A percentile compares a stretch with the other conserved stretches of the same genome.
Evolutionary conservation across 2,888 invertebrate genomes (phyloP).

Genomic region (Protophormia terraenovae): DNA sequence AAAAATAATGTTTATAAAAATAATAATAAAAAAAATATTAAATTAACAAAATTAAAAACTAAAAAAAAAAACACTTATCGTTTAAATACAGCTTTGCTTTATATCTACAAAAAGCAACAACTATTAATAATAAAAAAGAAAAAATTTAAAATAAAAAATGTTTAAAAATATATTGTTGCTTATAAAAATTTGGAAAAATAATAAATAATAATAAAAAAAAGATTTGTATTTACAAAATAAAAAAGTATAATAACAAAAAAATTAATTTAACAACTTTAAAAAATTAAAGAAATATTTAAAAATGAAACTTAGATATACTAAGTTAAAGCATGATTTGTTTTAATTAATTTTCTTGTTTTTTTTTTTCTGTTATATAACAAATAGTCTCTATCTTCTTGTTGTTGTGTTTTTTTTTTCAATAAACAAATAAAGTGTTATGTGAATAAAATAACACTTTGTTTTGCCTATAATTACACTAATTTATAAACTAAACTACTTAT

Average conservation of each 20-base stretch:
- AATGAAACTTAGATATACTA: slow-evolving; percentile 19
- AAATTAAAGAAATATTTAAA: slow-evolving; percentile 3
- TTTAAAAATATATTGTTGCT: slow-evolving; percentile 4
- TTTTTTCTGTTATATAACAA: slow-evolving; percentile 54
- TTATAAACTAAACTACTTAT: slow-evolving; percentile 65
- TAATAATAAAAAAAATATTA: slow-evolving; percentile 74
- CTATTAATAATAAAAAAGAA: slow-evolving; percentile 11
- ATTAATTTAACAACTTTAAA: slow-evolving; percentile 3
- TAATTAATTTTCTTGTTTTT: slow-evolving; percentile 25
- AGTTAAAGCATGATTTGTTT: slow-evolving; percentile 58
- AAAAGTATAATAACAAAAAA: slow-evolving; percentile 10
- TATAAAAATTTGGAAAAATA: slow-evolving; percentile 4
- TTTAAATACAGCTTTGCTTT: slow-evolving; percentile 59
- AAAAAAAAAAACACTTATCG: slow-evolving; percentile 73
- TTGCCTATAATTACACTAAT: slow-evolving; percentile 23
- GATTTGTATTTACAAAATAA: slow-evolving; percentile 21
- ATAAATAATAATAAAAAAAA: slow-evolving; percentile 19
- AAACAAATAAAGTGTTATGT: slow-evolving; percentile 24
- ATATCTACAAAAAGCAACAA: slow-evolving; percentile 55
- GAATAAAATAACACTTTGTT: background rate
- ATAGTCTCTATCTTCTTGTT: slow-evolving; percentile 55
- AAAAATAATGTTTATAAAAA: slow-evolving; percentile 72
- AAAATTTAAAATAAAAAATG: background rate
- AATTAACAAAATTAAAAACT: slow-evolving; percentile 69
- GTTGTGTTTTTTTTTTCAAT: slow-evolving; percentile 15